These are phyloP conservation scores for Callosobruchus maculatus DNA, from an alignment of 2,888 invertebrate genomes.

Conservation along the genomic window DNA sequence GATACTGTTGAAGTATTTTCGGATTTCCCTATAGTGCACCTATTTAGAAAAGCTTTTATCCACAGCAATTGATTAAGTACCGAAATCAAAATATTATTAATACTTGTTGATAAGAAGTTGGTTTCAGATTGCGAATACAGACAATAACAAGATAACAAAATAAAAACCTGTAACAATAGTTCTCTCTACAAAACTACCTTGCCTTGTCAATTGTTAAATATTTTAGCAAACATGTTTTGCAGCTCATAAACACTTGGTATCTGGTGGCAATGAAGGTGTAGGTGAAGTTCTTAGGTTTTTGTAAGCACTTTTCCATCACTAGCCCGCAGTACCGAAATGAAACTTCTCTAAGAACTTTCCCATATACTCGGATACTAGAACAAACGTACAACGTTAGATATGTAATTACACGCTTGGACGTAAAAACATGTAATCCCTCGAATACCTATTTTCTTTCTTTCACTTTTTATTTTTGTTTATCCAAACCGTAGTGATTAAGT, in stretches of 20 bases:
- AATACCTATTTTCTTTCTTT: not conserved
- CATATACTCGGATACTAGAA: not conserved
- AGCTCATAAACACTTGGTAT: not conserved
- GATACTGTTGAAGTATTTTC: no score
- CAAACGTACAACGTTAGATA: not conserved
- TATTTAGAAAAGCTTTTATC: no score
- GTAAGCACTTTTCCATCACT: not conserved
- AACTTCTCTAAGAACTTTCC: not conserved
- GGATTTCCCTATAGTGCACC: no score
- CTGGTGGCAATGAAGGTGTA: not conserved
- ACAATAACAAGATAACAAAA: no score
- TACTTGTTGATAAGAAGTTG: no score
- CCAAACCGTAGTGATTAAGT: not conserved
- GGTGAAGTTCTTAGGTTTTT: not conserved
- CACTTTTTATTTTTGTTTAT: not conserved
- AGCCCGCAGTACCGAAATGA: not conserved
- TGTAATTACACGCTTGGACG: not conserved
- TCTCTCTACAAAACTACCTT: not conserved
- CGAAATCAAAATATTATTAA: no score
- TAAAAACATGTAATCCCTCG: not conserved
- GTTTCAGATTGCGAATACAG: no score
- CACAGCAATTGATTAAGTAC: no score
- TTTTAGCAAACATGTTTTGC: no score
- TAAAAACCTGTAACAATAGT: not conserved
- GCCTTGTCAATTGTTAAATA: not conserved